Conservation (phyloP, 1,140 invertebrate species). For the Contarinia nasturtii region DNA sequence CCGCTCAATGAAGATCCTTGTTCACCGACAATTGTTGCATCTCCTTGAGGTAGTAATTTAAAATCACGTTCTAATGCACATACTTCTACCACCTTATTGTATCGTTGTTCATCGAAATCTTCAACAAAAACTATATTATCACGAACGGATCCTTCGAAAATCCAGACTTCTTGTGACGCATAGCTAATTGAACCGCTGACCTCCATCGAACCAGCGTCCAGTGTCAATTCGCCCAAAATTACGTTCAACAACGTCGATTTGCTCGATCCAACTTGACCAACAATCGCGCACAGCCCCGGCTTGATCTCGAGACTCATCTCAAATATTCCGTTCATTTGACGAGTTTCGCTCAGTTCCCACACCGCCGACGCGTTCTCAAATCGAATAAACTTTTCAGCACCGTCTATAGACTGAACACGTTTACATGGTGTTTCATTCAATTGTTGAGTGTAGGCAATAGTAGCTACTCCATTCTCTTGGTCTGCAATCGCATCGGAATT, state of each 20-base stretch:
- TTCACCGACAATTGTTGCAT: conserved; percentile 65
- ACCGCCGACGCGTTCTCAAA: conserved; percentile 30
- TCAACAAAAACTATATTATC: conserved; percentile 73
- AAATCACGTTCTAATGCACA: conserved; percentile 39
- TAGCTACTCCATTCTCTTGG: too few relatives aligned
- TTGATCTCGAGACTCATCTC: conserved; percentile 36
- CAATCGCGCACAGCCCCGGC: conserved; percentile 44
- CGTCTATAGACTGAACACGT: conserved; percentile 7
- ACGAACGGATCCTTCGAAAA: conserved; percentile 34
- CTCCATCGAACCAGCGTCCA: conserved; percentile 21
- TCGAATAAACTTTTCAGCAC: conserved; percentile 17
- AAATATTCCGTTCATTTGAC: conserved; percentile 19
- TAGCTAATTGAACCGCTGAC: conserved; percentile 49
- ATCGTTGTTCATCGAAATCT: conserved; percentile 35
- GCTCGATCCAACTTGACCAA: conserved; percentile 61
- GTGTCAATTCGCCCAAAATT: conserved; percentile 51
- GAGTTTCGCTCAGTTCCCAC: conserved; percentile 21
- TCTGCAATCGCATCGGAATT: too few relatives aligned
- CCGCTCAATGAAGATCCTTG: conserved; percentile 51
- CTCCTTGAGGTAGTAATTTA: conserved; percentile 36
- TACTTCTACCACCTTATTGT: conserved; percentile 35
- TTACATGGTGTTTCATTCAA: not conserved
- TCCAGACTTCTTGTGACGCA: conserved; percentile 57
- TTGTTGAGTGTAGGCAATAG: too few relatives aligned
- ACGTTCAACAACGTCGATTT: conserved; percentile 59